Conservation (phyloP, 2,888 invertebrate genomes). For the Alloscopus bannaensis region DNA sequence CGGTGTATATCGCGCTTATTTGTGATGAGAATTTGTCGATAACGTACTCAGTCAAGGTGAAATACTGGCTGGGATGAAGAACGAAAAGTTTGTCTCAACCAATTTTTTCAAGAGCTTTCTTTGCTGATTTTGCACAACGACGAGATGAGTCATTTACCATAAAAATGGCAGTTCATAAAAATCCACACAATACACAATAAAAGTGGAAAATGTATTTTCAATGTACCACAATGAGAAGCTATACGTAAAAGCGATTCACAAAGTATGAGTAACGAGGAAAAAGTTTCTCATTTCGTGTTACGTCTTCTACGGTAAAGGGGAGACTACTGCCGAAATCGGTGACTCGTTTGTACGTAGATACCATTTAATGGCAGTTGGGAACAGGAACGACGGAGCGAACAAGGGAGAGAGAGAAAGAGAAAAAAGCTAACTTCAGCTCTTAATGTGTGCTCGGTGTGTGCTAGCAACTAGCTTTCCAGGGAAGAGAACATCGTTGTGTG, state of each 20-base stretch:
- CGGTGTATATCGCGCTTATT: too few species aligned
- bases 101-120: constrained; percentile 18
- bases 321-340: constrained; percentile 38
- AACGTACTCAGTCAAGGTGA: constrained; percentile 31
- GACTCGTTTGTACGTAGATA: constrained; percentile 20
- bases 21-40: too few species aligned
- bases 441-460: constrained; percentile 6
- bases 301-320: constrained; percentile 30
- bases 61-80: constrained; percentile 13
- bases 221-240: too few species aligned
- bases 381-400: constrained; percentile 13
- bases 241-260: too few species aligned
- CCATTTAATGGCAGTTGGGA: constrained; percentile 43
- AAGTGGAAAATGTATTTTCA: too few species aligned
- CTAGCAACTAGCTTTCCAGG: too few species aligned
- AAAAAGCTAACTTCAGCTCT: constrained; percentile 39
- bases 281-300: constrained; percentile 18
- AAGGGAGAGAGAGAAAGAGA: constrained; percentile 27
- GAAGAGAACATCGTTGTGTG: too few species aligned
- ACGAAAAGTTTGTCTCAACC: too few species aligned
- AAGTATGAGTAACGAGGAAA: constrained; percentile 27
- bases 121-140: constrained; percentile 13
- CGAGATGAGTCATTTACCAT: constrained; percentile 33
- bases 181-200: constrained; percentile 7
- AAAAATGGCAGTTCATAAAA: constrained; percentile 9